These are phyloP conservation scores for Silurus glanis DNA, from an alignment of 2,113 vertebrate species.

Conservation along the genomic window DNA sequence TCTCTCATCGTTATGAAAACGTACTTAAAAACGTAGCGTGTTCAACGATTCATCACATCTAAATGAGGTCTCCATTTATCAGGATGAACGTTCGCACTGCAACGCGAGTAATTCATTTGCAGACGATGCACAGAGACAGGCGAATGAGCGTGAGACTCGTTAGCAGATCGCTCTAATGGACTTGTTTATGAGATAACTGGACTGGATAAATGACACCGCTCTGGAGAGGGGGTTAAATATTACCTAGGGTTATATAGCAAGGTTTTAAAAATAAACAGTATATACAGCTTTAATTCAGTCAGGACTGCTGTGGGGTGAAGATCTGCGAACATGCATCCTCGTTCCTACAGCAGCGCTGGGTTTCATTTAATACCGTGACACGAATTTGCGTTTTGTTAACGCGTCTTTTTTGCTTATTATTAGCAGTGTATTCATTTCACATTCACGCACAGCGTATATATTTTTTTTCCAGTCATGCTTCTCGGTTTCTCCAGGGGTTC, in stretches of 20 bases:
- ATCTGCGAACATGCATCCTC: neutral
- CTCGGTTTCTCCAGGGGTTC: neutral
- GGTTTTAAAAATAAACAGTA: no score
- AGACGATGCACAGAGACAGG: constrained; percentile 27
- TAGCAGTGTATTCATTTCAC: neutral
- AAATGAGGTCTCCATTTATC: neutral
- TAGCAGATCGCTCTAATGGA: constrained; percentile 19
- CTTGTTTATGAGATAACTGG: constrained; percentile 37
- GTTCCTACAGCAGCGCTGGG: neutral
- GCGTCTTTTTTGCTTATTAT: neutral
- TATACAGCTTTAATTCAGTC: constrained; percentile 13
- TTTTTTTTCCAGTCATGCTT: neutral
- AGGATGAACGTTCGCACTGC: no score
- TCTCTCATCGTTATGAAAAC: neutral
- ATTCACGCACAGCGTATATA: neutral
- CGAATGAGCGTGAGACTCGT: neutral
- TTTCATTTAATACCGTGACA: neutral
- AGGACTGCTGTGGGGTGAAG: neutral
- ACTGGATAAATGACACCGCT: constrained; percentile 35
- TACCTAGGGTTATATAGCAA: constrained; percentile 4
- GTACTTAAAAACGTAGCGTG: neutral
- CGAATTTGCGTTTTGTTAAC: neutral
- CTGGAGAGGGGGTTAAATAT: neutral
- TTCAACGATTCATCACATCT: neutral
- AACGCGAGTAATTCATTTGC: neutral